phyloP scores from a whole-genome alignment of 2,797 vertebrate species.

The Acanthurus tractus region DNA sequence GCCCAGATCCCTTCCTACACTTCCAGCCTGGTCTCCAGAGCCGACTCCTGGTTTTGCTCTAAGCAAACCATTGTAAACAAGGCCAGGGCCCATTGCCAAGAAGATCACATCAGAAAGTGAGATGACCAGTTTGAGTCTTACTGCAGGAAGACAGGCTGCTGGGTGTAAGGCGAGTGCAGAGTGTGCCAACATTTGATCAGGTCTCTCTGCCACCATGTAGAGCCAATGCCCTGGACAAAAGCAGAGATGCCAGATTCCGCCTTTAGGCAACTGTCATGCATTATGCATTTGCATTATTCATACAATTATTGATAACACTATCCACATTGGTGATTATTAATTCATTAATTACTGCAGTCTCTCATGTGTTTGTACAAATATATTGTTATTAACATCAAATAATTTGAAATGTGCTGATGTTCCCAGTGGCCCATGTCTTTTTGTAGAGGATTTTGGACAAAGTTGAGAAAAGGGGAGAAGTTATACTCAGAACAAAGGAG shows the following conservation, averaged over 20 bases:
- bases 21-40: constrained; percentile 44
- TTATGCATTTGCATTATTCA: constrained; percentile 93
- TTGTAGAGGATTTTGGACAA: constrained; percentile 27
- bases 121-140: constrained; percentile 38
- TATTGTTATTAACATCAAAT: constrained; percentile 89
- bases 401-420: constrained; percentile 74
- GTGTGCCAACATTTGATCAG: constrained; percentile 88
- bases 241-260: constrained; percentile 88
- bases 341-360: constrained; percentile 90
- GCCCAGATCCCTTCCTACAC: constrained; percentile 58
- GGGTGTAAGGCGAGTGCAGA: constrained; percentile 79
- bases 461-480: constrained; percentile 24
- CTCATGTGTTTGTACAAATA: constrained; percentile 89
- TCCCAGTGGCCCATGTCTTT: constrained; percentile 60
- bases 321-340: constrained; percentile 93
- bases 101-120: constrained; percentile 63
- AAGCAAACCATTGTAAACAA: constrained; percentile 73
- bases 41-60: constrained; percentile 54
- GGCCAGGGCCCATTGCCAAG: constrained; percentile 54
- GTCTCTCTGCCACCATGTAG: constrained; percentile 86
- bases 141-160: constrained; percentile 59
- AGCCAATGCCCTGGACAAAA: constrained; percentile 87
- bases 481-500: constrained; percentile 13
- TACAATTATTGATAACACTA: constrained; percentile 94
- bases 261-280: constrained; percentile 91